Evolutionary conservation across 1,140 invertebrate species (phyloP), one percentile per base, ranked within the genome.

Genomic region (Lerema accius): DNA sequence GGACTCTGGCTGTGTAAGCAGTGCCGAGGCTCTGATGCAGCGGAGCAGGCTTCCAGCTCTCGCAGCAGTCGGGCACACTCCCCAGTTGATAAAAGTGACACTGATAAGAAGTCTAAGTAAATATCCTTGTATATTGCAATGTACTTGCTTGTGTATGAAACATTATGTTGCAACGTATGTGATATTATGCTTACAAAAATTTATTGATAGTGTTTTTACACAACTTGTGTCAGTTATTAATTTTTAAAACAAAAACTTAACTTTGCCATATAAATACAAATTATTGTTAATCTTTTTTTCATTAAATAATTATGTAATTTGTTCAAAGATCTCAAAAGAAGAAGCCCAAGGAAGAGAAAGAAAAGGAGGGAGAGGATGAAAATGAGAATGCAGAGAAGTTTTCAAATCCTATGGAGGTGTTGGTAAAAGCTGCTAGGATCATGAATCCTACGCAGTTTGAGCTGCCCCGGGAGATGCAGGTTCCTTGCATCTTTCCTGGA

Each of bases 401-500:
- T 81, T 76, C 93, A 0, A 92, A 92, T 37, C 93, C 95, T 0
- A 91, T 98, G 73, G 94, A 96, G 68, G 92, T 95, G 15, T 84
- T 98, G 6, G 94, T 96, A 40, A 92, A 95, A 73, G 96, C 96
- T 9, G 97, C 97, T 0, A 94, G 94, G 61, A 85, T 95, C 55
- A 93, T 96, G 83, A 98, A 98, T 92, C 97, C 97, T 3, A 94
- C 93, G 71, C 96, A 98, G 87, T 98, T 98, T 91, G 95, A 96
- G 77, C 84, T 98, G 60, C 96, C 97, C 0, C 91, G 93, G 62
- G 96, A 97, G 73, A 93, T 97, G 81, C 93, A 93, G 59, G 92
- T 96, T 62, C 95, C 95, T 59, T 94, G 94, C 48, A 92, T 94
- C 46, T 96, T 98, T 80, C 97, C 97, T 59, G 97, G 97, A 63